phyloP scores from a whole-genome alignment of 2,113 vertebrate species.

The Istiophorus platypterus region DNA sequence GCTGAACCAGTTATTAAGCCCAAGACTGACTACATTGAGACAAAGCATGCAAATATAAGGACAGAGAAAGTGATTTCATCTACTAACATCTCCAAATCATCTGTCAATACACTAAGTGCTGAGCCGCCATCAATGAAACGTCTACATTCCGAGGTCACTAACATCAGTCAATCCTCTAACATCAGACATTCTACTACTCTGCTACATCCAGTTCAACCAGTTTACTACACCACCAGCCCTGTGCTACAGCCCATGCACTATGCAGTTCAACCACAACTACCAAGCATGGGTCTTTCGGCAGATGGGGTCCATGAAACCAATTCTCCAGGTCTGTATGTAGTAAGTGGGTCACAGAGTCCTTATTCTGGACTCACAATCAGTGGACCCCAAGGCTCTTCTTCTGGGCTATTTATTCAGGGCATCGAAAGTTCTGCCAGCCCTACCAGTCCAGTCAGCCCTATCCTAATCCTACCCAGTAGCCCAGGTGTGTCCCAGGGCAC shows the following conservation, averaged over 20 bases:
- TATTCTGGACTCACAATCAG: conserved; percentile 29
- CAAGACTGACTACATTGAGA: conserved; percentile 52
- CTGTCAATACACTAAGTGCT: conserved; percentile 21
- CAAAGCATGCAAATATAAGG: conserved; percentile 35
- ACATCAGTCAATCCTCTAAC: conserved; percentile 36
- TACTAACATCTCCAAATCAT: conserved; percentile 50
- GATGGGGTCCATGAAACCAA: conserved; percentile 43
- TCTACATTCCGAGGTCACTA: conserved; percentile 43
- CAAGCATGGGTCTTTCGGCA: conserved; percentile 68
- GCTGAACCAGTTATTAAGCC: conserved; percentile 33
- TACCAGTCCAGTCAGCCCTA: conserved; percentile 33
- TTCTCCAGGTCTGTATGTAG: conserved; percentile 60
- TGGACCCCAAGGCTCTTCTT: conserved; percentile 8
- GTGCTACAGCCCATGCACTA: conserved; percentile 70
- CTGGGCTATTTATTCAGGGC: conserved; percentile 43
- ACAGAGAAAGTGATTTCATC: conserved; percentile 55
- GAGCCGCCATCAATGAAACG: conserved; percentile 17
- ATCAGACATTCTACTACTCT: conserved; percentile 42
- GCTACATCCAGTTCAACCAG: conserved; percentile 60
- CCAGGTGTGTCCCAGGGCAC: conserved; percentile 33
- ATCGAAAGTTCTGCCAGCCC: conserved; percentile 12
- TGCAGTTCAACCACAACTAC: conserved; percentile 71
- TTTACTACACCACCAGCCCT: conserved; percentile 68
- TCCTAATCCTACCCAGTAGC: conserved; percentile 49
- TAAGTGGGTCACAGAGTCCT: conserved; percentile 53